These are phyloP conservation scores for Mesoclemmys tuberculata DNA, from an alignment of 2,113 vertebrate species.

Conservation along the genomic window DNA sequence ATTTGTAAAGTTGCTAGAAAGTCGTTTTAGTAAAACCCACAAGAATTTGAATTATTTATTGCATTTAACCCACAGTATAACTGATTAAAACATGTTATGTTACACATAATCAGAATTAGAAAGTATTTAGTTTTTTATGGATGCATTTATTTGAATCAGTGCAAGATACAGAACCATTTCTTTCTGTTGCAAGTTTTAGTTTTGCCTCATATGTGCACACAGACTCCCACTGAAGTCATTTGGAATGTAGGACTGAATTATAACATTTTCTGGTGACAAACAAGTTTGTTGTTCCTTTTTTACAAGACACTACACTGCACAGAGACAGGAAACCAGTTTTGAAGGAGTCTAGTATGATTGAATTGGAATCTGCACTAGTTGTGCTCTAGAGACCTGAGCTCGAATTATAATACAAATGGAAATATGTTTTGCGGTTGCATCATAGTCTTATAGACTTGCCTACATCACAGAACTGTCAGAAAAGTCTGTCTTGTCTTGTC, in stretches of 20 bases:
- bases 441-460: not conserved
- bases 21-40: not conserved
- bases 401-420: not conserved
- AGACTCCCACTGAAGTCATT: not conserved
- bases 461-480: not conserved
- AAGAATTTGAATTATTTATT: not conserved
- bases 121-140: not conserved
- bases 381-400: not conserved
- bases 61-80: not conserved
- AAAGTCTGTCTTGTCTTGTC: not conserved
- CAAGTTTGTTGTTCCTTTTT: not conserved
- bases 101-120: not conserved
- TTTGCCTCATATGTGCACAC: not conserved
- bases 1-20: not conserved
- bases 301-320: fast-evolving
- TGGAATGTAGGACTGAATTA: not conserved
- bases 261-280: not conserved
- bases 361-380: not conserved
- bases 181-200: not conserved
- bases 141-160: not conserved
- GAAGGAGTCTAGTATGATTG: not conserved
- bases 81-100: not conserved
- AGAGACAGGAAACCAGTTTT: not conserved
- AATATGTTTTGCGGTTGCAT: not conserved
- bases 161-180: not conserved